Evolutionary conservation across 1,140 invertebrate genomes (phyloP), one percentile per base, ranked within the genome.

Genomic region (Trichonephila inaurata): DNA sequence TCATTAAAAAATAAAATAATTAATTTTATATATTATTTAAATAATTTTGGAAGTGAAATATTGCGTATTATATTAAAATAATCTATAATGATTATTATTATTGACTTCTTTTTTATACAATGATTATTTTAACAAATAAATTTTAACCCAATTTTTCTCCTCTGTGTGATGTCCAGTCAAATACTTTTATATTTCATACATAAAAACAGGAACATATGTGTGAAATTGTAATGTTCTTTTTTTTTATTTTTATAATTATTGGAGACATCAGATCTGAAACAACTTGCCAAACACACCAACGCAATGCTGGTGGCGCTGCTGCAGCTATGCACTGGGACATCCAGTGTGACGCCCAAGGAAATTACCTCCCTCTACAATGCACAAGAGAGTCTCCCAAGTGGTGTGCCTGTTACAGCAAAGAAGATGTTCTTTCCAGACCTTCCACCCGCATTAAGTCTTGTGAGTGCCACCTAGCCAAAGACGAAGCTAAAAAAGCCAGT

Each of bases 321-420:
- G n/a, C 86, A 7, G 19, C 33, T 18, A 69, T 89, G 66, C 90
- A 88, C 58, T 93, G 93, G 87, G 77, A 93, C 69, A 92, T 92
- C 24, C 24, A 91, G 19, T 94, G 94, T 60, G 91, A 94, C 33
- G 62, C 19, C n/a, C 19, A 93, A 18, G 94, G 94, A 21, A 24
- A 85, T 18, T 94, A 93, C n/a, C 18, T 81, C 0, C 85, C 94
- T n/a, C 62, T 93, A 7, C 94, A 94, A 82, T 94, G 94, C 86
- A 94, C 91, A 7, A n/a, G 64, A 0, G 24, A 87, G 44, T 83
- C 60, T 1, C 86, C 86, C n/a, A 93, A 94, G 60, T 94, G 94
- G 83, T 94, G 94, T 64, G 8, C 90, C 44, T 89, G 91, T 60
- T 85, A 93, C 40, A 92, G 81, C 66, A 87, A 87, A 19, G 64